phyloP scores from a whole-genome alignment of 2,113 vertebrate species.

The Neolamprologus kungweensis region DNA sequence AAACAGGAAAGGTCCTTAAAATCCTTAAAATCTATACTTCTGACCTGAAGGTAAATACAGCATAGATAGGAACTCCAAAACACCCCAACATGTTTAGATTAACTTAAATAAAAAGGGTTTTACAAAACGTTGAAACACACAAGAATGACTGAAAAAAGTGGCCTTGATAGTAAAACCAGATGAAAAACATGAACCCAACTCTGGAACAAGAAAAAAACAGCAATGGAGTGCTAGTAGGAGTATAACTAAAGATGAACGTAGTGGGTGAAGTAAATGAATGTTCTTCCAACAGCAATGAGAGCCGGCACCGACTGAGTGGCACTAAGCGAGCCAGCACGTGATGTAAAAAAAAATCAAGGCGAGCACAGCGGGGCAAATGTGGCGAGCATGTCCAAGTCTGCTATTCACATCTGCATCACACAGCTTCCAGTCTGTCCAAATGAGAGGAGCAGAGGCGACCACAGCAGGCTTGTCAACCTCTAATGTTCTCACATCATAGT shows the following conservation, averaged over 20 bases:
- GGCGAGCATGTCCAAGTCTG: slow-evolving; percentile 26
- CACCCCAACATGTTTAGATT: neutral
- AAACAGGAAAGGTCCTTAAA: neutral
- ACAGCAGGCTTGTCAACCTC: slow-evolving; percentile 28
- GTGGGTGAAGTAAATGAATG: slow-evolving; percentile 17
- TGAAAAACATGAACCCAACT: neutral
- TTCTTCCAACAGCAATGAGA: neutral
- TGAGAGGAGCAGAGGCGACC: slow-evolving; percentile 38
- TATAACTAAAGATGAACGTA: slow-evolving; percentile 35
- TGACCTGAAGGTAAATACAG: neutral
- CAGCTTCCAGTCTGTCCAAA: slow-evolving; percentile 18
- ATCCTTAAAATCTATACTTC: neutral
- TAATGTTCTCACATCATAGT: slow-evolving; percentile 50
- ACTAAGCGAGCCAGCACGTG: neutral
- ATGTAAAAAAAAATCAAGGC: neutral
- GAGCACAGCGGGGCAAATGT: slow-evolving; percentile 5
- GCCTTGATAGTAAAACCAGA: slow-evolving; percentile 11
- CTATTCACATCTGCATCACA: slow-evolving; percentile 38
- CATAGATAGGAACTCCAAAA: neutral
- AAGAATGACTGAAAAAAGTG: neutral
- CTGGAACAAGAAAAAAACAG: neutral
- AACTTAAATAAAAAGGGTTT: neutral
- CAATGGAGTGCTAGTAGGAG: neutral
- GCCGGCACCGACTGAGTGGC: neutral
- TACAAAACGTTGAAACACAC: neutral